phyloP scores from a whole-genome alignment of 2,797 vertebrate species.

The Centroberyx gerrardi region DNA sequence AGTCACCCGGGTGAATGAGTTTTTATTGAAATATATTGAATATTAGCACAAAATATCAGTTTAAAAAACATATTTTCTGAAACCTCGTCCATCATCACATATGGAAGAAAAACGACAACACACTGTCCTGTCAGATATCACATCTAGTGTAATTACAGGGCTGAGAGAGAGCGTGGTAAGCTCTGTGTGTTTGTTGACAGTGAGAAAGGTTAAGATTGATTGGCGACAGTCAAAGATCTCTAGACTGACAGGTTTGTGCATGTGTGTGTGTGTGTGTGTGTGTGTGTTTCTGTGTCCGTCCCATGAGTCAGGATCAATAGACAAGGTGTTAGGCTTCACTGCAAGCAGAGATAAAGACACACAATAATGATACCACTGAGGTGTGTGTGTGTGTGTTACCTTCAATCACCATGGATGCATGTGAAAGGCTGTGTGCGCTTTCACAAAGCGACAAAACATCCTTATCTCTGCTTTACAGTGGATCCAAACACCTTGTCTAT shows the following conservation, averaged over 20 bases:
- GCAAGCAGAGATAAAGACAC: constrained; percentile 40
- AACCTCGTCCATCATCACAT: too few species aligned
- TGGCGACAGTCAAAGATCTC: constrained; percentile 17
- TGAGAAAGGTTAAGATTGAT: not conserved
- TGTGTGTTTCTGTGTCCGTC: not conserved
- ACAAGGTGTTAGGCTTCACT: constrained; percentile 6
- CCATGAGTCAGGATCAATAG: not conserved
- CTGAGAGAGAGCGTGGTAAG: not conserved
- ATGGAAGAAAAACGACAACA: too few species aligned
- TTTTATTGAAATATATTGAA: too few species aligned
- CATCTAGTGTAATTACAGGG: constrained; percentile 45
- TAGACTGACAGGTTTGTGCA: constrained; percentile 24
- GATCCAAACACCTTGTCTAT: not conserved
- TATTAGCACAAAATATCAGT: too few species aligned
- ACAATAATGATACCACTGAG: too few species aligned
- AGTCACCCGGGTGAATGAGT: too few species aligned
- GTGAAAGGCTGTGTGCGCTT: not conserved
- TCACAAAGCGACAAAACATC: not conserved
- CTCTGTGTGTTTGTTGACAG: constrained; percentile 7
- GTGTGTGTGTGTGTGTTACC: not conserved
- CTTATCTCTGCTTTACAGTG: constrained; percentile 53
- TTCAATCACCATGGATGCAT: constrained; percentile 10
- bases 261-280: not conserved
- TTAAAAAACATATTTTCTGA: too few species aligned
- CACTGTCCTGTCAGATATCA: constrained; percentile 14